These are phyloP conservation scores for Malurus alboscapulatus DNA, from an alignment of 2,113 vertebrate genomes.

Conservation along the genomic window DNA sequence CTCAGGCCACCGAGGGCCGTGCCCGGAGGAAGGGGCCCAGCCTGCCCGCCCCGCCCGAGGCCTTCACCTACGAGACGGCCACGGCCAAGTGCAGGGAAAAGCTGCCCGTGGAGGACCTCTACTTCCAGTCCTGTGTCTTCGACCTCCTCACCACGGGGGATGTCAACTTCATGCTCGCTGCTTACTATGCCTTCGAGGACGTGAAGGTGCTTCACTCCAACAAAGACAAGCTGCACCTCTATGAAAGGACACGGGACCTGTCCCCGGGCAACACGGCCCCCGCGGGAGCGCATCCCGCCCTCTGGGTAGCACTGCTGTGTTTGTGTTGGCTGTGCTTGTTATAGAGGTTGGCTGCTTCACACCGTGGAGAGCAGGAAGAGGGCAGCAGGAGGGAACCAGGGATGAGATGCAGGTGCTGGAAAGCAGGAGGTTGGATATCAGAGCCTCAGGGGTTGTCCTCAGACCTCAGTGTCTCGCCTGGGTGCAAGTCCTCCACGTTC, in stretches of 20 bases:
- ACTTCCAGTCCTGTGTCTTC: conserved; percentile 96
- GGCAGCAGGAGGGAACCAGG: neutral
- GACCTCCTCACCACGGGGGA: conserved; percentile 95
- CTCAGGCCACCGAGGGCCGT: conserved; percentile 65
- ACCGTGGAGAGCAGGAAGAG: neutral
- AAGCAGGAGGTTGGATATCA: neutral
- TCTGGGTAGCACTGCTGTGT: conserved; percentile 57
- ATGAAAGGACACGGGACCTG: conserved; percentile 79
- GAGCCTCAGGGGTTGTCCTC: neutral
- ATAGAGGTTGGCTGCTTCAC: conserved; percentile 57
- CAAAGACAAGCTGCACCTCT: conserved; percentile 90
- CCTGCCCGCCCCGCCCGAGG: neutral
- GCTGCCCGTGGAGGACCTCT: conserved; percentile 94
- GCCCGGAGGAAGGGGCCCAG: conserved; percentile 31
- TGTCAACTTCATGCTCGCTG: conserved; percentile 96
- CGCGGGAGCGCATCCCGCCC: neutral
- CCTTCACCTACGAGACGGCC: conserved; percentile 86
- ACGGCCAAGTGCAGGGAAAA: conserved; percentile 91
- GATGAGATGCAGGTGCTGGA: neutral
- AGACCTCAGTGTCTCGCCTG: neutral
- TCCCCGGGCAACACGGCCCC: conserved; percentile 29
- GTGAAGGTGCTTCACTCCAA: conserved; percentile 94
- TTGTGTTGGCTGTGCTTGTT: conserved; percentile 71
- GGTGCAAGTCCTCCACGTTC: neutral
- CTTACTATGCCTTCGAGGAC: conserved; percentile 95